Percentiles rank a stretch among this genome's conserved stretches.
phyloP scores from a whole-genome alignment of 2,888 invertebrate species.

The Rhamnusium bicolor region DNA sequence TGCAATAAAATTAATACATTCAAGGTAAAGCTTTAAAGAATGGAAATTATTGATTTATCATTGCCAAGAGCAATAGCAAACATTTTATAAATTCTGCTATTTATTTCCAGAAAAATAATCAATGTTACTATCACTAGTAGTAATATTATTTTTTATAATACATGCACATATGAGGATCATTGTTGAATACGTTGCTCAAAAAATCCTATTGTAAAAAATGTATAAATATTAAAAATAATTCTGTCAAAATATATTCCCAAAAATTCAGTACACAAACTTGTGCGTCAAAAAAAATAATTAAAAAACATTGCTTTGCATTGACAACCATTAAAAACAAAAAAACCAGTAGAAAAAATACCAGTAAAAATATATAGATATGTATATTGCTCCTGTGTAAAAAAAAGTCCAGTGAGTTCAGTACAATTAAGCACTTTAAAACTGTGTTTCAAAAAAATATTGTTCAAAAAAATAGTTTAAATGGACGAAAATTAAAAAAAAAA shows the following conservation, averaged over 20 bases:
- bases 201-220: not conserved
- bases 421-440: not conserved
- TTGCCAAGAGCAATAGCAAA: too few species aligned
- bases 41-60: too few species aligned
- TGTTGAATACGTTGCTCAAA: conserved; percentile 13
- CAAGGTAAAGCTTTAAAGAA: too few species aligned
- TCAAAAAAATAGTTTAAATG: not conserved
- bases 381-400: not conserved
- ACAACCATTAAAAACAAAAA: not conserved
- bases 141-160: not conserved
- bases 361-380: not conserved
- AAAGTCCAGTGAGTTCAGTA: not conserved
- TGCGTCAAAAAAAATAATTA: not conserved
- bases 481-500: not conserved
- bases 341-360: not conserved
- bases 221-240: too few species aligned
- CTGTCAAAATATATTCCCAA: too few species aligned
- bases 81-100: too few species aligned
- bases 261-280: too few species aligned
- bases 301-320: not conserved
- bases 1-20: too few species aligned
- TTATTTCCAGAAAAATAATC: too few species aligned
- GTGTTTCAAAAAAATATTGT: not conserved
- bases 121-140: too few species aligned
- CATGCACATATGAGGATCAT: not conserved